These are phyloP conservation scores for Cassiopea xamachana DNA, from an alignment of 30 jellyfish, hydroid and myxozoan species.

Conservation along the genomic window DNA sequence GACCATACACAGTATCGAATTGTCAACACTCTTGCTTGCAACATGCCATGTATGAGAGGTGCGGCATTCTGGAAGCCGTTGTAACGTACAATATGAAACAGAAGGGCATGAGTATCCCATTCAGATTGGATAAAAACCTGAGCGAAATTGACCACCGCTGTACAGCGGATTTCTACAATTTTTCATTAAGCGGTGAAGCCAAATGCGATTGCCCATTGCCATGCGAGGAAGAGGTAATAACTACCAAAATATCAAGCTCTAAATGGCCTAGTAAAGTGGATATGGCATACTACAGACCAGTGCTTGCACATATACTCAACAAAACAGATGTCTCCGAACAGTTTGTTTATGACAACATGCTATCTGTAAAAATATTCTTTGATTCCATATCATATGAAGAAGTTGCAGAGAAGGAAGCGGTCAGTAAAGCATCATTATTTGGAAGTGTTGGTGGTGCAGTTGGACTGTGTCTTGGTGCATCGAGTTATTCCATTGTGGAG, in stretches of 20 bases:
- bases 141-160: background rate
- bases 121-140: background rate
- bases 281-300: slow-evolving; percentile 28
- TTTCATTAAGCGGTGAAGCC: background rate
- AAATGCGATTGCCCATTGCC: slow-evolving; percentile 51
- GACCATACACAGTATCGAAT: slow-evolving; percentile 13
- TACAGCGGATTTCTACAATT: background rate
- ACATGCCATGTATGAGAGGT: background rate
- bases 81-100: slow-evolving; percentile 1
- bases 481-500: slow-evolving; percentile 41
- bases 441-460: slow-evolving; percentile 57
- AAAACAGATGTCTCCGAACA: slow-evolving; percentile 39
- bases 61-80: slow-evolving; percentile 20
- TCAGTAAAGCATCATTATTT: background rate
- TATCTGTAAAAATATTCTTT: slow-evolving; percentile 19
- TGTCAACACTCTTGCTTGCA: slow-evolving; percentile 17
- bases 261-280: slow-evolving; percentile 50
- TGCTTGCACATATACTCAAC: slow-evolving; percentile 34
- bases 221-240: slow-evolving; percentile 36
- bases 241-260: slow-evolving; percentile 6
- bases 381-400: slow-evolving; percentile 4
- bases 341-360: slow-evolving; percentile 28
- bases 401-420: slow-evolving; percentile 26
- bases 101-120: slow-evolving; percentile 6
- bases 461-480: slow-evolving; percentile 58